Percentiles rank a stretch among this genome's conserved stretches.
These are phyloP conservation scores for Centropus bengalensis DNA, from an alignment of 2,113 vertebrate species.

Conservation along the genomic window DNA sequence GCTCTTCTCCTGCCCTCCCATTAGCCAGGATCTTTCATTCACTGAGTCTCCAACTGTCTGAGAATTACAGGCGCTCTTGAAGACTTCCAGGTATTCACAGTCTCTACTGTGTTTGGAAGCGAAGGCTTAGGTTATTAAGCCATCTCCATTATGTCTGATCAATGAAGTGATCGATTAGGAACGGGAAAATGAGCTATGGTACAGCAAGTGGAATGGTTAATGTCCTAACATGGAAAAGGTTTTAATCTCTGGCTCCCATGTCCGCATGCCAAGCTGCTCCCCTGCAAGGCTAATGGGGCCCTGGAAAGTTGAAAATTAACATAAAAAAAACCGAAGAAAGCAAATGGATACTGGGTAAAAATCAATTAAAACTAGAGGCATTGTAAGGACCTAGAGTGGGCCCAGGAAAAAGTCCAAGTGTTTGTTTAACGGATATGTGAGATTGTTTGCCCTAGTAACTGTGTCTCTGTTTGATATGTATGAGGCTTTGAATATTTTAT, in stretches of 20 bases:
- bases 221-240: neutral
- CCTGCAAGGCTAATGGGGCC: neutral
- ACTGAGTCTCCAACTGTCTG: neutral
- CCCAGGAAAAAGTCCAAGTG: constrained; percentile 12
- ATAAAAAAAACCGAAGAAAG: neutral
- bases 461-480: constrained; percentile 69
- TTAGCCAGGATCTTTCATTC: constrained; percentile 44
- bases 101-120: constrained; percentile 29
- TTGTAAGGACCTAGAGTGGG: neutral
- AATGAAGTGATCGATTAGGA: constrained; percentile 61
- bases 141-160: constrained; percentile 52
- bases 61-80: constrained; percentile 52
- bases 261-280: neutral
- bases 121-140: constrained; percentile 25
- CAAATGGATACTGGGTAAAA: neutral
- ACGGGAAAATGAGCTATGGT: constrained; percentile 22
- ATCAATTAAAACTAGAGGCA: neutral
- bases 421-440: constrained; percentile 42
- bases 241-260: constrained; percentile 30
- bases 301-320: constrained; percentile 20
- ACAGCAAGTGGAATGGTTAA: constrained; percentile 39
- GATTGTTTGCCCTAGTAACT: constrained; percentile 64
- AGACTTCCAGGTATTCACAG: constrained; percentile 52
- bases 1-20: constrained; percentile 12
- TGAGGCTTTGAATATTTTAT: constrained; percentile 74